Evolutionary conservation across 2,113 vertebrate genomes (phyloP).

Genomic region (Chauna torquata): DNA sequence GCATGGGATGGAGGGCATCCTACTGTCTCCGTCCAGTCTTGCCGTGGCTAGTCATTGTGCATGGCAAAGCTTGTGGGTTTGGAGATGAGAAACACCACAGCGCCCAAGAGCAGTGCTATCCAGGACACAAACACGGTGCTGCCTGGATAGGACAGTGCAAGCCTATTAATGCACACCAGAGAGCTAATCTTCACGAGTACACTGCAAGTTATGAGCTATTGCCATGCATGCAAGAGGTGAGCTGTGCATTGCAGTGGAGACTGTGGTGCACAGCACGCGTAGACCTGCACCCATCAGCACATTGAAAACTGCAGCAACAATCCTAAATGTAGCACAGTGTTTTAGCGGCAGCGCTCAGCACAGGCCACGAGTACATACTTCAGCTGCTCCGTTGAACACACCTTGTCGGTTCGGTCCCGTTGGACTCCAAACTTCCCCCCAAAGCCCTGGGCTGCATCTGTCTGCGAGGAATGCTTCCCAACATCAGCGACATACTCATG

Average conservation of each 20-base stretch:
- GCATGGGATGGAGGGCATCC: fast-evolving
- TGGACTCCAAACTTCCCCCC: conserved; percentile 94
- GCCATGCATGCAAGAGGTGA: not conserved
- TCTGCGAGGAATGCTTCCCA: conserved; percentile 92
- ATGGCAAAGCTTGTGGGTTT: not conserved
- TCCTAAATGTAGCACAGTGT: not conserved
- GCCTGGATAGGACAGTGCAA: not conserved
- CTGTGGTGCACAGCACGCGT: fast-evolving
- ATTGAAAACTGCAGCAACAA: not conserved
- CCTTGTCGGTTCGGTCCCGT: conserved; percentile 91
- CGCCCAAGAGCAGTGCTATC: no score
- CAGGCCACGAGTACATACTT: fast-evolving
- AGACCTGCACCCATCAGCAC: not conserved
- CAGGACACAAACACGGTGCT: not conserved
- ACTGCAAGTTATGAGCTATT: not conserved
- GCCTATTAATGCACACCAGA: not conserved
- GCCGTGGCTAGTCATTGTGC: not conserved
- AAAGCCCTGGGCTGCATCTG: conserved; percentile 89
- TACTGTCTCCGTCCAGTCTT: not conserved
- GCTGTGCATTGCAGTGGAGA: fast-evolving
- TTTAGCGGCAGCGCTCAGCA: not conserved
- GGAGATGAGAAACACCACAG: not conserved
- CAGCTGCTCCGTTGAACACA: conserved; percentile 37
- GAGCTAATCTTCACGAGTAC: not conserved
- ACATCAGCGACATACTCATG: conserved; percentile 86